These are phyloP conservation scores for Eupithecia exiguata DNA, from an alignment of 2,888 invertebrate genomes.

Conservation along the genomic window DNA sequence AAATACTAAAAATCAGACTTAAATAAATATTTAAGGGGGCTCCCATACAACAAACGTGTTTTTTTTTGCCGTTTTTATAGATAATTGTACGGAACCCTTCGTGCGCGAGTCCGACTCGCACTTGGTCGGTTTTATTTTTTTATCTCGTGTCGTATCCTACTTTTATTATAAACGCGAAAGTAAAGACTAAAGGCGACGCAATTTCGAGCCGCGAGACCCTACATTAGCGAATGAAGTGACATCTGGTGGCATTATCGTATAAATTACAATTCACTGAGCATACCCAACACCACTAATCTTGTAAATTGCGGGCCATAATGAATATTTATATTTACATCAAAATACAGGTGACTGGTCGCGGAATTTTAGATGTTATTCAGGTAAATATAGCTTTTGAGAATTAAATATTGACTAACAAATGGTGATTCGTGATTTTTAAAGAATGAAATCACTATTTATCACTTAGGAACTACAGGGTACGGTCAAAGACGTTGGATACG, in stretches of 20 bases:
- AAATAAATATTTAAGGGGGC: too few species aligned
- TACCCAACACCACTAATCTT: slow-evolving; percentile 8
- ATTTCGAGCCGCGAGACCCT: not conserved
- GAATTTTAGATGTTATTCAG: not conserved
- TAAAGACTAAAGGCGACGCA: not conserved
- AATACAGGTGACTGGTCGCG: not conserved
- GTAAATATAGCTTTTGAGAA: not conserved
- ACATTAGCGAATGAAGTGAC: slow-evolving; percentile 18
- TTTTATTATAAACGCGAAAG: not conserved
- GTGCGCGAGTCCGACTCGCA: too few species aligned
- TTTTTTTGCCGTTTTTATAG: too few species aligned
- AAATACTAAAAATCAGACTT: too few species aligned
- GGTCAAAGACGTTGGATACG: too few species aligned
- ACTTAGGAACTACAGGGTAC: too few species aligned
- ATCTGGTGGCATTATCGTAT: slow-evolving; percentile 12
- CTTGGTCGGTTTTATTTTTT: too few species aligned
- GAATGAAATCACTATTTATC: too few species aligned
- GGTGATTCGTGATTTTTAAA: too few species aligned
- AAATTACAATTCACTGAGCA: slow-evolving; percentile 8
- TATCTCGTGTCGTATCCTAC: not conserved
- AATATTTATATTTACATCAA: slow-evolving; percentile 12
- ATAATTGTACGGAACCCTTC: too few species aligned
- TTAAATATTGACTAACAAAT: not conserved
- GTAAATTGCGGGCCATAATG: slow-evolving; percentile 14
- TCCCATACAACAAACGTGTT: too few species aligned